A percentile compares a stretch with the other conserved stretches of the same genome.
Conservation (phyloP, 2,113 vertebrate species). For the Calypte anna region DNA sequence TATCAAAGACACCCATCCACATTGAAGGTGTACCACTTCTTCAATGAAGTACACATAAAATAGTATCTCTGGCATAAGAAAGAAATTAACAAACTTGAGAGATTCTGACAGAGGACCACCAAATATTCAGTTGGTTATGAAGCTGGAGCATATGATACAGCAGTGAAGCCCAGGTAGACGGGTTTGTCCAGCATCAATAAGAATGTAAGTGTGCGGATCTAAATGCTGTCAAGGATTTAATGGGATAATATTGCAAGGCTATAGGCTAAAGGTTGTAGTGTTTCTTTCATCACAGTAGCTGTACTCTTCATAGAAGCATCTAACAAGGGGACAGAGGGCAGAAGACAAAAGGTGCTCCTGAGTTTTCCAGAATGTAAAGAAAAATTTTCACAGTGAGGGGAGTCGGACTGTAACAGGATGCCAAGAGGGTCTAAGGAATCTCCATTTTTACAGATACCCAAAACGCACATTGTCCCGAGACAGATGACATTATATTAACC, state of each 20-base stretch:
- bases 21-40: too few species aligned
- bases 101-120: neutral
- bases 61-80: neutral
- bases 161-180: neutral
- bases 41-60: neutral
- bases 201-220: neutral
- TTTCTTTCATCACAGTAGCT: neutral
- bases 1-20: neutral
- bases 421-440: neutral
- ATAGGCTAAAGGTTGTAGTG: too few species aligned
- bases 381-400: neutral
- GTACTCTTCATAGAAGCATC: neutral
- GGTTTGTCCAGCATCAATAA: neutral
- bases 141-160: neutral
- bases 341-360: neutral
- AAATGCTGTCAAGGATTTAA: neutral
- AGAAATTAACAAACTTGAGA: neutral
- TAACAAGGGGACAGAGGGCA: neutral
- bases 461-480: neutral
- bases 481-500: neutral
- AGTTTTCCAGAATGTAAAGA: neutral
- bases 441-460: neutral
- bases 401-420: neutral
- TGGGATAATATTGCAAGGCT: fast-evolving
- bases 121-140: neutral